Evolutionary conservation across 2,797 vertebrate species (phyloP).

Genomic region (Linurgus olivaceus): DNA sequence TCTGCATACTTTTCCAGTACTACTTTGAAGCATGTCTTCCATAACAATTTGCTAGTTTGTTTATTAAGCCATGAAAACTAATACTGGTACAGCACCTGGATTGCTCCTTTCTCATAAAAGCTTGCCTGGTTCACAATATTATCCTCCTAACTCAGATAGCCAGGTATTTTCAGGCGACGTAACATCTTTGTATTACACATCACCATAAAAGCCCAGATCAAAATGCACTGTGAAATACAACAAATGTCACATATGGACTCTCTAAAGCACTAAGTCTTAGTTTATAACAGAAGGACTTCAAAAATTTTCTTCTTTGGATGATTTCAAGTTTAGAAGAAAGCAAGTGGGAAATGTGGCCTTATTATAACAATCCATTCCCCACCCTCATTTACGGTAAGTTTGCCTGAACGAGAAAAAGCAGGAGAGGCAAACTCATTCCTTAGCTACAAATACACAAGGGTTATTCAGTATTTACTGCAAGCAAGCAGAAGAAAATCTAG

Average conservation of each 20-base stretch:
- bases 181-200: not conserved
- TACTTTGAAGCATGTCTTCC: not conserved
- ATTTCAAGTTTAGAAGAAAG: not conserved
- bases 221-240: not conserved
- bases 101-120: not conserved
- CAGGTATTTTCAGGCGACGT: not conserved
- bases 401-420: not conserved
- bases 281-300: not conserved
- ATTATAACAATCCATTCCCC: not conserved
- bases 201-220: not conserved
- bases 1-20: not conserved
- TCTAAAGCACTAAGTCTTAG: not conserved
- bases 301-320: not conserved
- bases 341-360: not conserved
- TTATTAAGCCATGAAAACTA: not conserved
- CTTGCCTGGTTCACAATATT: not conserved
- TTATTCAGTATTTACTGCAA: not conserved
- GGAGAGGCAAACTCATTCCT: not conserved
- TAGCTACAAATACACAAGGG: not conserved
- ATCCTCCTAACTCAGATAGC: not conserved
- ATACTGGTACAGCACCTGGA: not conserved
- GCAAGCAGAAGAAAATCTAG: not conserved
- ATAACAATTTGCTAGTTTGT: not conserved
- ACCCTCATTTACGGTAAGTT: fast-evolving
- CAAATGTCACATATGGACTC: fast-evolving